Evolutionary conservation across 35 echinoderm and acorn worm species (phyloP), one percentile per base, ranked within the genome.

Genomic region (Apostichopus japonicus): DNA sequence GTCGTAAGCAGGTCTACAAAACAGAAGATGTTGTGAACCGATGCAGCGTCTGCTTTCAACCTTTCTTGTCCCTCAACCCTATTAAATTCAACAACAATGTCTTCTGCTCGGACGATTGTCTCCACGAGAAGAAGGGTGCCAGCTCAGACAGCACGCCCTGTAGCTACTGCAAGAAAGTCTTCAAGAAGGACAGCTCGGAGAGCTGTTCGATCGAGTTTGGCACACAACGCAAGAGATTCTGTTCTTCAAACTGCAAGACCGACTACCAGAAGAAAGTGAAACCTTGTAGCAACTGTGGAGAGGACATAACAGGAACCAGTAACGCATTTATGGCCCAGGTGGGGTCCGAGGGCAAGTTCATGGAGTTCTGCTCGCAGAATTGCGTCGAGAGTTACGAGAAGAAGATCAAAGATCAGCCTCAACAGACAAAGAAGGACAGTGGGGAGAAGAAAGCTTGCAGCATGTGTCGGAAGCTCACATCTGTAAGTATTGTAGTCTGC

Each of bases 321-420:
- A 82, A 84, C 44, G 88, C 89, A 59, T 82, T 92, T 77, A 93
- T 93, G 58, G 86, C 86, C 76, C 84, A 95, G 53, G 87, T 90
- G 6, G 87, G 73, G 16, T 72, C 58, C 6, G 91, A 94, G 55
- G 92, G 88, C 4, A 95, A 87, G 72, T 99, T 99, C 92, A 90
- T 93, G 73, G 97, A 99, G 76, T 99, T 99, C 83, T 99, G 97
- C 73, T 87, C 86, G n/a, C 97, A 99, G 27, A 79, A 73, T 24
- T 99, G 97, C 94, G 97, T 96, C 7, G 87, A 93, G 59, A 77
- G 78, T n/a, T 99, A 93, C 22, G 97, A 94, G 77, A 89, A 91
- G 90, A 95, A 95, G 79, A 61, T 91, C 72, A 91, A 91, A 73
- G 55, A 79, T n/a, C 71, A 78, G 25, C 72, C 75, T 0, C 71